A percentile compares a stretch with the other conserved stretches of the same genome.
Evolutionary conservation across 2,113 vertebrate species (phyloP).

Genomic region (Corythornis cristatus): DNA sequence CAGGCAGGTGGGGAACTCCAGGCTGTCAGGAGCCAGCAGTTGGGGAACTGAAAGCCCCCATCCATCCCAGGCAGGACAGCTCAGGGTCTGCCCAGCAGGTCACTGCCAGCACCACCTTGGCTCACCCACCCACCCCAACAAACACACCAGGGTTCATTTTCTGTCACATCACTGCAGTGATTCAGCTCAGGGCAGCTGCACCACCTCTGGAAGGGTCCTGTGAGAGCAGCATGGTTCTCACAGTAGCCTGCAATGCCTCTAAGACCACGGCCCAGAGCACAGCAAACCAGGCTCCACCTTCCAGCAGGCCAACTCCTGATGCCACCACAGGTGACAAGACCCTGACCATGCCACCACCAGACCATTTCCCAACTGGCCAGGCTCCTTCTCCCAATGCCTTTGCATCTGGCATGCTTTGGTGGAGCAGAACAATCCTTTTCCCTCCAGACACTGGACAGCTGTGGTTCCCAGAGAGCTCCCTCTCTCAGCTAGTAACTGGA

Average conservation of each 20-base stretch:
- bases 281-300: background rate
- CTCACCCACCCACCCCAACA: background rate
- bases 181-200: background rate
- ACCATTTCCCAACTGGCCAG: background rate
- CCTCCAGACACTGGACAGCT: background rate
- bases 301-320: background rate
- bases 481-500: background rate
- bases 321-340: background rate
- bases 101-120: background rate
- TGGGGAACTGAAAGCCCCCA: rapidly evolving
- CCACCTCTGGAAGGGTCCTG: background rate
- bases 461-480: background rate
- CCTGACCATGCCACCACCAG: background rate
- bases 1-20: background rate
- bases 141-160: background rate
- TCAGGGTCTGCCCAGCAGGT: background rate
- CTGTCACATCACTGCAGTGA: background rate
- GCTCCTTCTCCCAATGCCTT: background rate
- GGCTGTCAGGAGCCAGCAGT: background rate
- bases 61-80: background rate
- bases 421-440: background rate
- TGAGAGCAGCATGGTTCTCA: background rate
- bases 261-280: background rate
- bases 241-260: background rate
- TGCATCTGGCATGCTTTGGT: background rate